These are phyloP conservation scores for Graptemys geographica DNA, from an alignment of 2,797 vertebrate species.

Conservation along the genomic window DNA sequence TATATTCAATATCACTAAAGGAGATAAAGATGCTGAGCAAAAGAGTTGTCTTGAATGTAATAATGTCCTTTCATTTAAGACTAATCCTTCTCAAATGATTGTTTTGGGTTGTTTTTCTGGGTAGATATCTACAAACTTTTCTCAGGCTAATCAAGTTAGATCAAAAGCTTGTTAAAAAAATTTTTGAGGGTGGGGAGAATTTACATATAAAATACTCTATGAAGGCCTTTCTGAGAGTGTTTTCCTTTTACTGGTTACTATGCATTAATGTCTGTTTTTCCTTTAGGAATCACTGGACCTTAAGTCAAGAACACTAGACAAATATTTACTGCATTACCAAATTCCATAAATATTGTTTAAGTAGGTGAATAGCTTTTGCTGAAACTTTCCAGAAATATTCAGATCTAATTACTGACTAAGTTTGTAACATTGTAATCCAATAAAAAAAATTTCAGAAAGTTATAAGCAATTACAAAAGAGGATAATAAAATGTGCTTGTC, in stretches of 20 bases:
- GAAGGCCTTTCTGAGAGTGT: background rate
- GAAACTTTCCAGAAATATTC: background rate
- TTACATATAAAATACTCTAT: background rate
- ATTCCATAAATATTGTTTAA: fast-evolving
- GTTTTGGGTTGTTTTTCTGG: background rate
- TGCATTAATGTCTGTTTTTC: background rate
- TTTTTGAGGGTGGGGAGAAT: background rate
- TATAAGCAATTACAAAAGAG: background rate
- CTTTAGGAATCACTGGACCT: background rate
- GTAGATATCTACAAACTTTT: background rate
- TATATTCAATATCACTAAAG: fast-evolving
- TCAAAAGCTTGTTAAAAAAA: background rate
- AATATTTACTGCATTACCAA: background rate
- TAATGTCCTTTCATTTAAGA: background rate
- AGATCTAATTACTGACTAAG: background rate
- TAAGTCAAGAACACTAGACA: background rate
- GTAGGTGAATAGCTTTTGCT: background rate
- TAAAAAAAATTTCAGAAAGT: background rate
- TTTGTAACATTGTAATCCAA: background rate
- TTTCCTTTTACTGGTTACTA: background rate
- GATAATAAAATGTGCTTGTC: background rate
- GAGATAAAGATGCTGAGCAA: fast-evolving
- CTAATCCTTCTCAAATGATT: background rate
- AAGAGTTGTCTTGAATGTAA: background rate
- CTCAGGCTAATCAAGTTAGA: background rate